phyloP scores from a whole-genome alignment of 2,113 vertebrate species.

The Archocentrus centrarchus region DNA sequence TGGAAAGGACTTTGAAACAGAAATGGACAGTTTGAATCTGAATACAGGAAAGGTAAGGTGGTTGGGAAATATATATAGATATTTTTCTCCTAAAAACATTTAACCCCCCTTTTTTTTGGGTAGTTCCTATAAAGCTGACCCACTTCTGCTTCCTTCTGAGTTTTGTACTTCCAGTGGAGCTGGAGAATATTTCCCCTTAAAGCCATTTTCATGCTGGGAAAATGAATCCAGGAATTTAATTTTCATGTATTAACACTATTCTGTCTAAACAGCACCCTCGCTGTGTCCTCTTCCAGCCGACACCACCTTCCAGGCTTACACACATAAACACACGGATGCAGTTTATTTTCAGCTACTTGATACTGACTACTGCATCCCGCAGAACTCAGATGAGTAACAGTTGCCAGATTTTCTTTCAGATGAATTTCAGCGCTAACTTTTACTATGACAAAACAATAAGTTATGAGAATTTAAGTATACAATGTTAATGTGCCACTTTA shows the following conservation, averaged over 20 bases:
- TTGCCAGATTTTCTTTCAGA: neutral
- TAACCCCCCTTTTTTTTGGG: neutral
- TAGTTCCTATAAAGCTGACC: neutral
- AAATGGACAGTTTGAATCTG: conserved; percentile 59
- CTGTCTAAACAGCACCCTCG: neutral
- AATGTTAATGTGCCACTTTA: neutral
- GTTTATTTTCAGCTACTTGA: conserved; percentile 25
- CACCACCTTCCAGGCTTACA: conserved; percentile 16
- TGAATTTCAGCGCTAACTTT: neutral
- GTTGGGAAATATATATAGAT: neutral
- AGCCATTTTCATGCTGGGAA: neutral
- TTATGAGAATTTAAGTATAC: neutral
- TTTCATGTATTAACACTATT: neutral
- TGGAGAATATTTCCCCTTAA: neutral
- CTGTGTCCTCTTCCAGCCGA: neutral
- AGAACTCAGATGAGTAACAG: neutral
- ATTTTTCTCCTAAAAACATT: conserved; percentile 3
- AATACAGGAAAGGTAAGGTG: conserved; percentile 70
- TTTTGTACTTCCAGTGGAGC: neutral
- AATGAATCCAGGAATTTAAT: neutral
- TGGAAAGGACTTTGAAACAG: conserved; percentile 3
- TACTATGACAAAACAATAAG: neutral
- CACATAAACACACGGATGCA: conserved; percentile 40
- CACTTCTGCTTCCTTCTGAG: neutral
- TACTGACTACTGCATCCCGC: conserved; percentile 13